These are phyloP conservation scores for Neoscelio sp. DNA, from an alignment of 2,888 invertebrate species.

Conservation along the genomic window DNA sequence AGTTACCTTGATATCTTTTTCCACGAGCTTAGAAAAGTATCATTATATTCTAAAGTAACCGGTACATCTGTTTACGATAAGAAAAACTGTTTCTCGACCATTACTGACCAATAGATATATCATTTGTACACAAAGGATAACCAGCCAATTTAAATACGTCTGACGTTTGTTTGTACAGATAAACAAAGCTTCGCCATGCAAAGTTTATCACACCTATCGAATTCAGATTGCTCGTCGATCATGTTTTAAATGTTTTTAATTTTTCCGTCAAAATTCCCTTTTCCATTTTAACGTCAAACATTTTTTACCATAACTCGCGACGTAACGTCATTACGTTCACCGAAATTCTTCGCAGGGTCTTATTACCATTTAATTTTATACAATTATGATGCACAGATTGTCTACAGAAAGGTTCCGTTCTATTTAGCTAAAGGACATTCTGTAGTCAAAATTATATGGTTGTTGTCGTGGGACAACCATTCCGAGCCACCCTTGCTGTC, in stretches of 20 bases:
- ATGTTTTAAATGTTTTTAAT: background rate
- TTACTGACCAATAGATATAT: too few species aligned
- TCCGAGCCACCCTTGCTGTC: slow-evolving; percentile 21
- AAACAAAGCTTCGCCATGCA: too few species aligned
- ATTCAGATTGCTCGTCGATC: background rate
- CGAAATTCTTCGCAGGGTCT: slow-evolving; percentile 12
- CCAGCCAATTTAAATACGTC: too few species aligned
- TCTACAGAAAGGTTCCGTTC: slow-evolving; percentile 12
- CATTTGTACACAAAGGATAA: too few species aligned
- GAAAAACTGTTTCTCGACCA: too few species aligned
- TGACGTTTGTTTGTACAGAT: slow-evolving; percentile 15
- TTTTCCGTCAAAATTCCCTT: too few species aligned
- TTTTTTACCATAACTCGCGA: background rate
- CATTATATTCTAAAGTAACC: slow-evolving; percentile 13
- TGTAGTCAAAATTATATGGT: slow-evolving; percentile 43
- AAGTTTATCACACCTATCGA: too few species aligned
- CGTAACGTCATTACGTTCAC: slow-evolving; percentile 8
- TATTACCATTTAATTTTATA: slow-evolving; percentile 41
- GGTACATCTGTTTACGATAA: slow-evolving; percentile 34
- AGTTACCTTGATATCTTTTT: too few species aligned
- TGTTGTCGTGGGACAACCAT: slow-evolving; percentile 38
- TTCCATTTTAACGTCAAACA: too few species aligned
- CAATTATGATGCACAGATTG: slow-evolving; percentile 9
- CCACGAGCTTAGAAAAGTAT: too few species aligned
- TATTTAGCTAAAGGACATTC: slow-evolving; percentile 42